Evolutionary conservation across 2,113 vertebrate genomes (phyloP).

Genomic region (Platycercus adscitus): DNA sequence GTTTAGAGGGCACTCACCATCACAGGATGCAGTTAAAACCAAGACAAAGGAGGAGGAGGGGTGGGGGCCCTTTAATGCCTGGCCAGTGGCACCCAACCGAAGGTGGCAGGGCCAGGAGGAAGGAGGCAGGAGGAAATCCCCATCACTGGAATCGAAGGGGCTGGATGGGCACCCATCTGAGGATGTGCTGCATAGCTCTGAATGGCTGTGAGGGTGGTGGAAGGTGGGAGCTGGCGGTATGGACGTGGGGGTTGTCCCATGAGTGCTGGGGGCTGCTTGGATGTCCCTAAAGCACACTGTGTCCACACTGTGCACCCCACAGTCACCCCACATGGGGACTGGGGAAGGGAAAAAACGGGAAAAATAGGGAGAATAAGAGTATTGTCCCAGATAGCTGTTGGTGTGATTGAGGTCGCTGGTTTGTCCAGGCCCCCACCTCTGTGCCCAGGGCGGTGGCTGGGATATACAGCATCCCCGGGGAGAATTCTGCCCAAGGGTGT

Average conservation of each 20-base stretch:
- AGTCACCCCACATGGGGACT: accelerated
- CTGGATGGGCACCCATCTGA: not conserved
- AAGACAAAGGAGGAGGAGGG: not conserved
- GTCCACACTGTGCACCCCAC: not conserved
- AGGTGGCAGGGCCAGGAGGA: not conserved
- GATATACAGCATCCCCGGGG: accelerated
- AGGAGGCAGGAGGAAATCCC: not conserved
- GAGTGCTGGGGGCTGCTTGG: not conserved
- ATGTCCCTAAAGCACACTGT: not conserved
- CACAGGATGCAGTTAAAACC: not conserved
- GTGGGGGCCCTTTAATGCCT: accelerated
- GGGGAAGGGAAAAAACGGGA: not conserved
- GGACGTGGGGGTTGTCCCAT: not conserved
- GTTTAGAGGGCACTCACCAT: accelerated
- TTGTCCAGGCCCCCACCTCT: not conserved
- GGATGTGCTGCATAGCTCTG: not conserved
- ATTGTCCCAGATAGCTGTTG: accelerated
- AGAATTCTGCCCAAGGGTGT: not conserved
- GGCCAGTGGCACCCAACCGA: accelerated
- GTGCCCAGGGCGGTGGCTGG: not conserved
- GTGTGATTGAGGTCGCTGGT: accelerated
- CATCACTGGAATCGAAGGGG: accelerated
- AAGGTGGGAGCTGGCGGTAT: not conserved
- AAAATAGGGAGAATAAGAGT: not conserved
- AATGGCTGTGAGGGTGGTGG: accelerated